Base-by-base conservation (phyloP, 1,140 invertebrate genomes). In the Nautilus pompilius region DNA sequence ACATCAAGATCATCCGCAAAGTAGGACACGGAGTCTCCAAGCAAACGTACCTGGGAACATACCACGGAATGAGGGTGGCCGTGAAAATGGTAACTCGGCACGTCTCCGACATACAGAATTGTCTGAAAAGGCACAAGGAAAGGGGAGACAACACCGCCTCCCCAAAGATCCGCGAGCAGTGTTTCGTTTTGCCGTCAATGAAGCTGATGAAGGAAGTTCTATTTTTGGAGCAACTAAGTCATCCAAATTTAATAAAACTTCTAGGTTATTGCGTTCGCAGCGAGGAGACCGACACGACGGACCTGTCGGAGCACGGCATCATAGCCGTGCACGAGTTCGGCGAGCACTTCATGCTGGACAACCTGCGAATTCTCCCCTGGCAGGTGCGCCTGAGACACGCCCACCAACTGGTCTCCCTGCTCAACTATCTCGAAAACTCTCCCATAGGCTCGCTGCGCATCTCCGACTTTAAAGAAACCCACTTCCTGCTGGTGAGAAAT, bases 141-240 rank as follows among this genome's bases (percentile, higher is more conserved):
- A n/a, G 54, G 60, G 17, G 45, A 13, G 59, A 60, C 29, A 48
- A 60, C 34, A 51, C 55, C 2, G 59, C 34, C 17, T 34, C 36
- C 20, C 34, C 55, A n/a, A 32, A 34, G 4, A 36, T 51, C 20
- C 49, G 67, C n/a, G 59, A 61, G 1, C 66, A 55, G 28, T 81
- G 79, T 49, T 80, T 74, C 60, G 63, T 71, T 3, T 71, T 70
- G 17, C 67, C 79, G 15, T 79, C 75, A n/a, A 76, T 77, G 69
- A 80, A 77, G 60, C 66, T 81, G 28, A 79, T 81, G 79, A 81
- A 81, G 57, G 79, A 81, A 66, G 76, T 80, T 51, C 60, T 81
- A n/a, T 53, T 81, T n/a, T 63, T 75, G 20, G 66, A 74, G 56
- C 75, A 81, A 68, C 62, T 81, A 8, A 54, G 65, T 28, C 79